Percentiles rank a stretch among this genome's conserved stretches.
Evolutionary conservation across 2,113 vertebrate species (phyloP).

Genomic region (Sciurus niger): DNA sequence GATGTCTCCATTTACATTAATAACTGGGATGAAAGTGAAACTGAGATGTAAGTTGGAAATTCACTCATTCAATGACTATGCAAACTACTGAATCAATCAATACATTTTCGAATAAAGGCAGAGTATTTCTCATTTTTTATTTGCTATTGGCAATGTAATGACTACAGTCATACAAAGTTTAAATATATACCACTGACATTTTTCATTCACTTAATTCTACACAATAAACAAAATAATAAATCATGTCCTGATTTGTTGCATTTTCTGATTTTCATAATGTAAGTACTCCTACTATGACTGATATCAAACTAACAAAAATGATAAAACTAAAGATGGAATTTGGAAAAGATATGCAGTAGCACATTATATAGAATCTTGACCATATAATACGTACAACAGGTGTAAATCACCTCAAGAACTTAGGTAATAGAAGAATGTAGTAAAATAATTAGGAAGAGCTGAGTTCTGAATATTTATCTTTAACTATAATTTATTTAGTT

Average conservation of each 20-base stretch:
- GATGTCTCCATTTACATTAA: conserved; percentile 8
- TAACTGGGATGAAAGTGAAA: background rate
- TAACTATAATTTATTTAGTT: background rate
- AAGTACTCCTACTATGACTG: background rate
- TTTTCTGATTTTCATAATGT: conserved; percentile 25
- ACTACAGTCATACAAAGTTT: background rate
- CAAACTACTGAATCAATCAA: background rate
- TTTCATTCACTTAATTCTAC: background rate
- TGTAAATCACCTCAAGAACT: background rate
- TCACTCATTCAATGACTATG: background rate
- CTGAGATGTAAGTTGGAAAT: background rate
- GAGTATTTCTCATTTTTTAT: too few species aligned
- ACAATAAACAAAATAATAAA: background rate
- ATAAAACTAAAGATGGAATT: background rate
- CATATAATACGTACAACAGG: background rate
- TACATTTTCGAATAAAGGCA: background rate
- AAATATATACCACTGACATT: background rate
- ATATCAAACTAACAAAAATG: background rate
- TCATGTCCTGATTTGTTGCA: background rate
- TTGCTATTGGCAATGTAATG: background rate
- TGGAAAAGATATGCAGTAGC: background rate
- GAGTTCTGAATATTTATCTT: background rate
- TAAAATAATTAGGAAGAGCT: background rate
- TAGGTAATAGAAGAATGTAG: background rate
- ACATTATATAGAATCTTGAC: background rate